Evolutionary conservation across 2,888 invertebrate species (phyloP).

Genomic region (Drosophila niveifrons): DNA sequence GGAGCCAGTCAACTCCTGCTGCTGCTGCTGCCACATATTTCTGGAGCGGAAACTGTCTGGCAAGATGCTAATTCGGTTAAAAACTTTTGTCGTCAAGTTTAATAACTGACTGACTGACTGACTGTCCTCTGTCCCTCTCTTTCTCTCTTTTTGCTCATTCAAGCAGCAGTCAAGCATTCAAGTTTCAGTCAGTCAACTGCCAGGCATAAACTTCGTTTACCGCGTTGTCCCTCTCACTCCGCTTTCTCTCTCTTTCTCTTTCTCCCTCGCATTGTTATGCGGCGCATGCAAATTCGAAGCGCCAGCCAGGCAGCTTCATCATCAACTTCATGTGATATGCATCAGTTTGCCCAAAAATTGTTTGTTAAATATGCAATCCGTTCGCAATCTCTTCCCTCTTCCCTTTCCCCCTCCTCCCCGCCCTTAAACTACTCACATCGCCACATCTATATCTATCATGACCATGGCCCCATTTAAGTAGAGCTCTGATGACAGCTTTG

Average conservation of each 20-base stretch:
- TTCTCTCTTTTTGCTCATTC: constrained; percentile 10
- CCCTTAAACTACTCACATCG: neutral
- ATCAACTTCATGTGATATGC: constrained; percentile 74
- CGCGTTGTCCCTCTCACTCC: constrained; percentile 20
- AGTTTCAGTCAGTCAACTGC: constrained; percentile 31
- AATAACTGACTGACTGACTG: constrained; percentile 16
- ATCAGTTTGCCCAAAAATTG: constrained; percentile 70
- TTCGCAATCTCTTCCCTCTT: constrained; percentile 8
- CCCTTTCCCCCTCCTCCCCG: neutral
- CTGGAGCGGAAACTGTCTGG: constrained; percentile 76
- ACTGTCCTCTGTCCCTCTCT: constrained; percentile 24
- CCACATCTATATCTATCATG: neutral
- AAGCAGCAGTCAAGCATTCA: constrained; percentile 16
- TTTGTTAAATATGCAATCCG: constrained; percentile 67
- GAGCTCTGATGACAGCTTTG: constrained; percentile 40
- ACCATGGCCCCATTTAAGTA: constrained; percentile 37
- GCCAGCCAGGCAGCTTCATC: constrained; percentile 56
- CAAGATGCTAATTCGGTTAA: constrained; percentile 81
- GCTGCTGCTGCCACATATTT: constrained; percentile 30
- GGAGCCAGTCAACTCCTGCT: constrained; percentile 4
- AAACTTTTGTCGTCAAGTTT: constrained; percentile 79
- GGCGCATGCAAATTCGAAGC: constrained; percentile 70
- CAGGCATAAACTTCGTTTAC: constrained; percentile 68
- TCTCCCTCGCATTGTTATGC: constrained; percentile 64
- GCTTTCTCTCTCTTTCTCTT: neutral